Evolutionary conservation across 2,113 vertebrate genomes (phyloP), one percentile per base, ranked within the genome.

Genomic region (Lycocorax pyrrhopterus): DNA sequence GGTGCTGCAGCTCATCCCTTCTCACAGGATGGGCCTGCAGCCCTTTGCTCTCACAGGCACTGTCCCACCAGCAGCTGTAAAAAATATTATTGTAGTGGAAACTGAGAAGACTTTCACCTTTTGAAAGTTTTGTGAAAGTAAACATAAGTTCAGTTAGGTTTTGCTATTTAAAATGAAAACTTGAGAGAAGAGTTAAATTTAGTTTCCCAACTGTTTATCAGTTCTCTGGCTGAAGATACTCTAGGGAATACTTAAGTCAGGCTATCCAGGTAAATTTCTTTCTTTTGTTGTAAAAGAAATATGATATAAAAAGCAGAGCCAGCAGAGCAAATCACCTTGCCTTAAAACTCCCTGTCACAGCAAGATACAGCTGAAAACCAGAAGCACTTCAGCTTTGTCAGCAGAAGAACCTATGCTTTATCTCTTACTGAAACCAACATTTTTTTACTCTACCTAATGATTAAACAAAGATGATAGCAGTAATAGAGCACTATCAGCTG

Each of bases 381-480:
- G 63, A 81, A 92, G 67, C 39, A 63, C 56, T 91, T 94, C 68
- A 59, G 56, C 82, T 93, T 74, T 14, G 12, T 92, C 82, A 94
- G 85, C 85, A 41, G 55, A 66, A 87, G 53, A 73, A 85, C 25
- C 68, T 43, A 55, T 71, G 43, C 63, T 75, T 92, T 93, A 90
- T 44, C 51, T 93, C 63, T 62, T 83, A 77, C 46, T 59, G 59
- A 84, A 91, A 74, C 63, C 51, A 77, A 76, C 2, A 17, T 55
- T 80, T 82, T 77, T 85, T 93, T 27, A 29, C 27, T 66, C 58
- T 85, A n/a, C 49, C 39, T 92, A 88, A 90, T 80, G 60, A 91
- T 87, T 94, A 94, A 94, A 90, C 35, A 90, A 90, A 94, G 69
- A 29, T 77, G 58, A 95, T 77, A 80, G 56, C 55, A 47, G 33